These are phyloP conservation scores for Neoarius graeffei DNA, from an alignment of 2,113 vertebrate genomes.

Conservation along the genomic window DNA sequence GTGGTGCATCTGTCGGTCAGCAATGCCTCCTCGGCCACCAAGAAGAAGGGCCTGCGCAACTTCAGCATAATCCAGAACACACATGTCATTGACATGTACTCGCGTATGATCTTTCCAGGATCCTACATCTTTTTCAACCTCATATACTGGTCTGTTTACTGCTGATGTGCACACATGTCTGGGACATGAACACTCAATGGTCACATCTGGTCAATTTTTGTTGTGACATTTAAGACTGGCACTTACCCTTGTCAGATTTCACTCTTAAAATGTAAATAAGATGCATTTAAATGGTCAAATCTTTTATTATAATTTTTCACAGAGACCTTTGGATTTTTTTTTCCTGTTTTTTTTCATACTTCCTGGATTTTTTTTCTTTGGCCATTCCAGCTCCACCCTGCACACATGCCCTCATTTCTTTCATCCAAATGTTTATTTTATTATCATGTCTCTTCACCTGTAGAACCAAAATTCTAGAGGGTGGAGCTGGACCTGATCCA, in stretches of 20 bases:
- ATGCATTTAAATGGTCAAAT: not conserved
- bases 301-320: not conserved
- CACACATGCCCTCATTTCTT: not conserved
- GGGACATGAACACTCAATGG: not conserved
- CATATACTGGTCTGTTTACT: slow-evolving; percentile 96
- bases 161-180: slow-evolving; percentile 67
- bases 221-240: slow-evolving; percentile 2
- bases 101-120: slow-evolving; percentile 91
- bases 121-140: slow-evolving; percentile 96
- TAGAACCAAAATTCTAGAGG: not conserved
- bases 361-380: not conserved
- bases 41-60: slow-evolving; percentile 83
- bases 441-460: not conserved
- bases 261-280: not conserved
- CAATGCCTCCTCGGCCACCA: slow-evolving; percentile 78
- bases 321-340: not conserved
- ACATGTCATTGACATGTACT: slow-evolving; percentile 94
- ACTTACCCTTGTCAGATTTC: not conserved
- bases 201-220: not conserved
- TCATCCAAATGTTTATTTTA: not conserved
- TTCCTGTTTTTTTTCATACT: not conserved
- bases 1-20: slow-evolving; percentile 86
- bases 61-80: slow-evolving; percentile 89
- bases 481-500: not conserved
- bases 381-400: not conserved